A percentile compares a stretch with the other conserved stretches of the same genome.
phyloP scores from a whole-genome alignment of 2,797 vertebrate species.

The Sandelia bainsii region DNA sequence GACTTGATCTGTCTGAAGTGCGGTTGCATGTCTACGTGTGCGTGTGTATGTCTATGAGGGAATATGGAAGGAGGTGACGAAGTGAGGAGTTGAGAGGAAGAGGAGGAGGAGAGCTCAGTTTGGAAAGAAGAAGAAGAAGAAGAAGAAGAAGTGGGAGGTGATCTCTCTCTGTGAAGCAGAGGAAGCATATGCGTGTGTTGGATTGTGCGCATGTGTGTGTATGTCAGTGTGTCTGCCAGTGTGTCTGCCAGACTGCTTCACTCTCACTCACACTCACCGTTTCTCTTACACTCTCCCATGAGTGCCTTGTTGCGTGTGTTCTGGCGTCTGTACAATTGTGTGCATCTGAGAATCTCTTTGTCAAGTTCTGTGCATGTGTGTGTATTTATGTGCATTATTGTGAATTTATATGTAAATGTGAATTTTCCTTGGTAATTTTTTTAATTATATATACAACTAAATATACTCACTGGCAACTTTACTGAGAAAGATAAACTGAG shows the following conservation, averaged over 20 bases:
- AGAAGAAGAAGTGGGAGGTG: conserved; percentile 77
- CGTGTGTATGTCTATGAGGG: conserved; percentile 58
- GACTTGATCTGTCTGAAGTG: conserved; percentile 77
- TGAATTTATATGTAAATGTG: conserved; percentile 15
- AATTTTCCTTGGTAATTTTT: neutral
- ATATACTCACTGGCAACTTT: too few relatives aligned
- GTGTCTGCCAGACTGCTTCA: conserved; percentile 56
- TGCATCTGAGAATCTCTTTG: conserved; percentile 31
- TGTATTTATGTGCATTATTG: neutral
- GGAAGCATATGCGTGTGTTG: conserved; percentile 62
- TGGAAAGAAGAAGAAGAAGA: conserved; percentile 69
- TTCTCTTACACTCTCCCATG: conserved; percentile 56
- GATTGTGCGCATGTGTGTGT: conserved; percentile 26
- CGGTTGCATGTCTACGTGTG: conserved; percentile 32
- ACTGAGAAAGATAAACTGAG: too few relatives aligned
- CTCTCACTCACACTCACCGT: conserved; percentile 59
- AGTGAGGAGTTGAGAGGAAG: conserved; percentile 75
- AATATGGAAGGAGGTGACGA: conserved; percentile 80
- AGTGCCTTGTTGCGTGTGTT: conserved; percentile 47
- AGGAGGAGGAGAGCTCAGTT: conserved; percentile 60
- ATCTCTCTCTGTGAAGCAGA: conserved; percentile 68
- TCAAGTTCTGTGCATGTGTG: neutral
- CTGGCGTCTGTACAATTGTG: conserved; percentile 42
- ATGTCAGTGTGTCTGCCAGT: conserved; percentile 15
- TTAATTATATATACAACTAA: neutral